Evolutionary conservation across 2,888 invertebrate genomes (phyloP), one percentile per base, ranked within the genome.

Genomic region (Acleris laterana): DNA sequence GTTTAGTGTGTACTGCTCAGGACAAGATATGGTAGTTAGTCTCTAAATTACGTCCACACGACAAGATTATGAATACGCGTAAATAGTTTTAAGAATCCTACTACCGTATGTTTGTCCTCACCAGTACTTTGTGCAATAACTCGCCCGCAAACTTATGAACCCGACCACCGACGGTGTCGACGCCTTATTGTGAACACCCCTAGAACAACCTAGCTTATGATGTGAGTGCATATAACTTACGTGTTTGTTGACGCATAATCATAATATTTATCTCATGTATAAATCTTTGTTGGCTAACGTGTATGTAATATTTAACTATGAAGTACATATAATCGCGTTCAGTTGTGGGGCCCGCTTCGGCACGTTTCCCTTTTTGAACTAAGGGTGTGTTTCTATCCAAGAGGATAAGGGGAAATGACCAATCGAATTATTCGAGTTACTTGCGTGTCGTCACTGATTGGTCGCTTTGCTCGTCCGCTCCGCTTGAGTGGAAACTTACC

Each of bases 221-320:
- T 77, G 72, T 74, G 83, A 84, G 79, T 82, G 81, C 78, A 83
- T 85, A 81, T 76, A 76, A 77, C 73, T 72, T 76, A 69, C 70
- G 74, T 82, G 77, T 82, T 85, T 90, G 89, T 92, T 90, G 86
- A 90, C 80, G 91, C 90, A 91, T 90, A 90, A 91, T 91, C 90
- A 84, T 75, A 78, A 80, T 70, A 74, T 84, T 73, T 76, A 72
- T 74, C 75, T 76, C 74, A 73, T 84, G 80, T 84, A 76, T 86
- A 81, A 80, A 85, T 84, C 80, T 80, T 85, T 77, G 85, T 88
- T 86, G 83, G 87, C 89, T 88, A 66, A 62, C 61, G 66, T 90
- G 78, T 71, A 73, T 86, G 81, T 88, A 80, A 83, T 74, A 69
- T 75, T 75, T 61, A 66, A 62, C 66, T 61, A 56, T 52, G 56